Conservation (phyloP, 2,113 vertebrate species). For the Recurvirostra avosetta region DNA sequence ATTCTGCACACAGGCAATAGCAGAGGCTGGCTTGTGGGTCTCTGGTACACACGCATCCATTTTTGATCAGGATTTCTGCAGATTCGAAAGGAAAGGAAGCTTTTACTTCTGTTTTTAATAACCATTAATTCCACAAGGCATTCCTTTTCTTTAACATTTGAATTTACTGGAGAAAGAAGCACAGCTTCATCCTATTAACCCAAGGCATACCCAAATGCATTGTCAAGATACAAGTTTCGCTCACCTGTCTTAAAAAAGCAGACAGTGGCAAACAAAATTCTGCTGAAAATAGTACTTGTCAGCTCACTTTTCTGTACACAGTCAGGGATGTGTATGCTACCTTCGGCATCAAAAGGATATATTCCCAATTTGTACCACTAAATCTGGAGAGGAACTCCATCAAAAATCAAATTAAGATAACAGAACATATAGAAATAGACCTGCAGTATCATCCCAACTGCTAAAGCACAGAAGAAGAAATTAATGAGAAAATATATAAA, state of each 20-base stretch:
- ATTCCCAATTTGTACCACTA: not conserved
- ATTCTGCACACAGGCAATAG: not conserved
- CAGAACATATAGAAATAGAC: not conserved
- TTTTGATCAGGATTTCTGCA: not conserved
- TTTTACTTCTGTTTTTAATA: not conserved
- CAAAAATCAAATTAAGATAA: not conserved
- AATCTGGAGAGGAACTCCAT: not conserved
- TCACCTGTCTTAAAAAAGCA: not conserved
- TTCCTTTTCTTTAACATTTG: not conserved
- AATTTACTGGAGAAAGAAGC: not conserved
- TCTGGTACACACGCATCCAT: not conserved
- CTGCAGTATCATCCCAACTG: not conserved
- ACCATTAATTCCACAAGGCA: not conserved
- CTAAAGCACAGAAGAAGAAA: not conserved
- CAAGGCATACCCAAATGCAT: not conserved
- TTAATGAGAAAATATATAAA: not conserved
- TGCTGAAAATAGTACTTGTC: not conserved
- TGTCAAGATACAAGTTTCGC: not conserved
- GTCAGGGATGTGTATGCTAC: not conserved
- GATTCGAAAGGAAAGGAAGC: not conserved
- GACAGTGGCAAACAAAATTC: not conserved
- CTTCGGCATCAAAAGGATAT: not conserved
- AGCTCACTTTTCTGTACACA: not conserved
- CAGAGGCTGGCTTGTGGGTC: not conserved
- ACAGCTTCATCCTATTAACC: not conserved